Evolutionary conservation across 2,888 invertebrate genomes (phyloP).

Genomic region (Tetramorium bicarinatum): DNA sequence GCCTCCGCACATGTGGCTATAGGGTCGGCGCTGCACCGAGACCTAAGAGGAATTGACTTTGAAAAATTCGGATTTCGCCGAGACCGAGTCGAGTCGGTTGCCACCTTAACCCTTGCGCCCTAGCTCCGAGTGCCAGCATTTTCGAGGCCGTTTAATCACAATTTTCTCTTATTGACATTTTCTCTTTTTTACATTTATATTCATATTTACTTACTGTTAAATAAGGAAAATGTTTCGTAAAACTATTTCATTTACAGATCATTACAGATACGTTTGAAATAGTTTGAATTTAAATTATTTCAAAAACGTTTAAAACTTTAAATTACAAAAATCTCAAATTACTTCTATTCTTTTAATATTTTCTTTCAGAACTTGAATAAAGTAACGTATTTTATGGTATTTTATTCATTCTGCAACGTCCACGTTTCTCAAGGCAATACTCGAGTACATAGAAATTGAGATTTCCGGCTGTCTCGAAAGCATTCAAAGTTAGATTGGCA

Average conservation of each 20-base stretch:
- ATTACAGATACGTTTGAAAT: neutral
- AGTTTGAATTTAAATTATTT: neutral
- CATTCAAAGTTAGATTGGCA: conserved; percentile 19
- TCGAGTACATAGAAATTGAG: conserved; percentile 21
- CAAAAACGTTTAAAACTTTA: neutral
- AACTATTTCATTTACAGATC: neutral
- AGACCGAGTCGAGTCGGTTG: conserved; percentile 55
- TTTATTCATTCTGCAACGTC: neutral
- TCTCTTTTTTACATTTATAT: neutral
- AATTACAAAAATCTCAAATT: neutral
- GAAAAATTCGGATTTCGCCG: conserved; percentile 73
- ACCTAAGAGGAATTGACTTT: conserved; percentile 75
- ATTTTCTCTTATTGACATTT: neutral
- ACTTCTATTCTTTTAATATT: neutral
- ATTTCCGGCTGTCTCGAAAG: conserved; percentile 21
- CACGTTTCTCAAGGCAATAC: neutral
- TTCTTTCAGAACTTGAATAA: neutral
- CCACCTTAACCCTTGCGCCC: conserved; percentile 7
- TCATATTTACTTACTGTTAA: neutral
- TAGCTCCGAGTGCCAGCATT: neutral
- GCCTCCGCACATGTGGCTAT: conserved; percentile 80
- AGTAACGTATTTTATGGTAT: neutral
- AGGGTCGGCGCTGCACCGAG: conserved; percentile 76
- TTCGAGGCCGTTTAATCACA: neutral
- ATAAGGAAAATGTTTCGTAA: neutral